Evolutionary conservation across 2,888 invertebrate species (phyloP).

Genomic region (Willowsia nigromaculata): DNA sequence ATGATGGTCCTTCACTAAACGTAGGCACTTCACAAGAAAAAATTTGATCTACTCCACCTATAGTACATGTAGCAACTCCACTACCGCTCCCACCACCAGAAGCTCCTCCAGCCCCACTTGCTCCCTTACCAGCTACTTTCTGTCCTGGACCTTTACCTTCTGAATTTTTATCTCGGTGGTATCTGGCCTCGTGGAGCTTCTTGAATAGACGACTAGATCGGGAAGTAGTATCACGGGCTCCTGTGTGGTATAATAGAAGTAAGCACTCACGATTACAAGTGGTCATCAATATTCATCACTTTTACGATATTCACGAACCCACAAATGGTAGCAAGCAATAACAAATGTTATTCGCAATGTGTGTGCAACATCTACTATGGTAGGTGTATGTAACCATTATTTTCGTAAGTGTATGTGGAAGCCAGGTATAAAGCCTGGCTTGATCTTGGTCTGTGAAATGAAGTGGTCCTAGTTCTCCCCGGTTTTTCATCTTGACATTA

Average conservation of each 20-base stretch:
- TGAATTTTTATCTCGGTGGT: conserved; percentile 74
- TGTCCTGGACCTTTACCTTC: conserved; percentile 65
- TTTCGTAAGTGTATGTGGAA: background rate
- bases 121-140: conserved; percentile 46
- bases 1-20: conserved; percentile 66
- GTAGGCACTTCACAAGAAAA: conserved; percentile 67
- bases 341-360: background rate
- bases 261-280: conserved; percentile 45
- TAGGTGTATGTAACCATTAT: background rate
- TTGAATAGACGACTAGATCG: conserved; percentile 78
- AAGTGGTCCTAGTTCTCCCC: background rate
- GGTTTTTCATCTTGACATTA: background rate
- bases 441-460: background rate
- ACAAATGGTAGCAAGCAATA: conserved; percentile 11
- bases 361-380: background rate
- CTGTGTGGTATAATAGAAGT: conserved; percentile 32
- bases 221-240: conserved; percentile 76
- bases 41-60: conserved; percentile 56
- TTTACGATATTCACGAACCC: conserved; percentile 6
- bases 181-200: conserved; percentile 78
- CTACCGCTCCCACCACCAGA: conserved; percentile 15
- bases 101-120: conserved; percentile 50
- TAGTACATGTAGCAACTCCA: background rate
- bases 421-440: background rate
- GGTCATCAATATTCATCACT: conserved; percentile 68